phyloP scores from a whole-genome alignment of 2,797 vertebrate species.

The Anas capensis region DNA sequence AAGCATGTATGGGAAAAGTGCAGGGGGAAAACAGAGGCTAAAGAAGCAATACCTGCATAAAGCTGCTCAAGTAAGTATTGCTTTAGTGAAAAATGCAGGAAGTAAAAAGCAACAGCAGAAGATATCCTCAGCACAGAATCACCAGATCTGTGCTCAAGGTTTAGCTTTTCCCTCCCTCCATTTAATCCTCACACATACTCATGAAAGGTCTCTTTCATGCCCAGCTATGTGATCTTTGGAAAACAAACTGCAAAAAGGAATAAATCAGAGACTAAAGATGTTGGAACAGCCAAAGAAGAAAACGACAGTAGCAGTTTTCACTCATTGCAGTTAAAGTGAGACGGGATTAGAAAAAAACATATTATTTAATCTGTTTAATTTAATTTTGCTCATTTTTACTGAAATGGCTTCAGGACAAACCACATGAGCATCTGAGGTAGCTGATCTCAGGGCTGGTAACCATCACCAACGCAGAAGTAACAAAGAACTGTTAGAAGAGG shows the following conservation, averaged over 20 bases:
- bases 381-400: slow-evolving; percentile 7
- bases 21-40: not conserved
- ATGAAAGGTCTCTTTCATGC: slow-evolving; percentile 55
- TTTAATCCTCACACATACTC: not conserved
- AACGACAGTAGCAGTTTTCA: slow-evolving; percentile 43
- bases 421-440: not conserved
- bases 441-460: not conserved
- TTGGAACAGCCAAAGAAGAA: slow-evolving; percentile 42
- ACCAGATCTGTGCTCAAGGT: not conserved
- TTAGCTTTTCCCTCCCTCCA: slow-evolving; percentile 8
- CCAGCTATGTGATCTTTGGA: slow-evolving; percentile 51
- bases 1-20: rapidly evolving
- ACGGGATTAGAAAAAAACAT: not conserved
- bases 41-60: not conserved
- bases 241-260: slow-evolving; percentile 57
- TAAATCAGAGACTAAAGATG: slow-evolving; percentile 35
- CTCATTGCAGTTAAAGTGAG: not conserved
- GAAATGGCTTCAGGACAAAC: slow-evolving; percentile 8
- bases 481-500: not conserved
- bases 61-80: not conserved
- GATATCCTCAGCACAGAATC: not conserved
- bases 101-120: slow-evolving; percentile 6
- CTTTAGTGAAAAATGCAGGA: not conserved
- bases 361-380: slow-evolving; percentile 13
- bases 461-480: not conserved